Percentiles rank a stretch among this genome's conserved stretches.
Evolutionary conservation across 2,113 vertebrate genomes (phyloP).

Genomic region (Malurus elegans): DNA sequence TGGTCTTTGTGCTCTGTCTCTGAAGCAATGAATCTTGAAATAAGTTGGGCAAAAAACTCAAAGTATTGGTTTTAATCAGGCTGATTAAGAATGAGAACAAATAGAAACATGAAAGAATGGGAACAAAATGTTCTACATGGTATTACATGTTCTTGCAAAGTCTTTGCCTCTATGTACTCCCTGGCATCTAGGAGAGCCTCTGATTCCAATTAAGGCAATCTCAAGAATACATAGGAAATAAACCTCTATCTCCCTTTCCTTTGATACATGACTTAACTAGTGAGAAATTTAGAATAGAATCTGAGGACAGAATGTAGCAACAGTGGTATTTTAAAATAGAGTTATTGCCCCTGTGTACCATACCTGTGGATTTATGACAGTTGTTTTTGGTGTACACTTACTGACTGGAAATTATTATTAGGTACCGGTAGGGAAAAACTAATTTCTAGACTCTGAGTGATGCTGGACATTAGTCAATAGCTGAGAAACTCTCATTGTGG

Average conservation of each 20-base stretch:
- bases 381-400: background rate
- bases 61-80: background rate
- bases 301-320: background rate
- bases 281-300: background rate
- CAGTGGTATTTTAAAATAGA: background rate
- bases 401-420: background rate
- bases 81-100: background rate
- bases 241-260: background rate
- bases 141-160: background rate
- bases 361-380: background rate
- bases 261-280: background rate
- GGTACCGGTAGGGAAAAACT: background rate
- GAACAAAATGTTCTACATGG: background rate
- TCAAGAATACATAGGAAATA: background rate
- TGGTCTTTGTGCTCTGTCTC: background rate
- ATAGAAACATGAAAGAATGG: background rate
- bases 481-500: background rate
- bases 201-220: background rate
- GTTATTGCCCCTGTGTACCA: background rate
- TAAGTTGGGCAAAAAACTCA: background rate
- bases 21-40: background rate
- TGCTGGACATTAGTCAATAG: background rate
- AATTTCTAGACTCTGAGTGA: background rate
- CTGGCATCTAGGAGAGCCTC: background rate
- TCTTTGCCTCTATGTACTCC: background rate